phyloP scores from a whole-genome alignment of 2,113 vertebrate species.

The Centropus unirufus region DNA sequence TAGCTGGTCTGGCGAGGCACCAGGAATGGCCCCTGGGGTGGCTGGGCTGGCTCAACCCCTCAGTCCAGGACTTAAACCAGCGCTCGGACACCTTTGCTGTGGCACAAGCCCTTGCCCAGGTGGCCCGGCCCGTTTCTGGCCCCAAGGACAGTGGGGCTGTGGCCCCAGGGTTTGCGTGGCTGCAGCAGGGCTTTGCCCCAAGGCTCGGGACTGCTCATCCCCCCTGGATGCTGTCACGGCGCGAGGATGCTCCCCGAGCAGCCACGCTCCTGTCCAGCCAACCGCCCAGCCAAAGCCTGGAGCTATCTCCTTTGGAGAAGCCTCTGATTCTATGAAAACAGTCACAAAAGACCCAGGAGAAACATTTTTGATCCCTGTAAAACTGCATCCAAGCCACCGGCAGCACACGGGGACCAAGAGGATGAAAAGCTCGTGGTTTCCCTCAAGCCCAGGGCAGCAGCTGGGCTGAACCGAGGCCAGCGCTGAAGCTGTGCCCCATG shows the following conservation, averaged over 20 bases:
- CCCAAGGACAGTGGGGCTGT: not conserved
- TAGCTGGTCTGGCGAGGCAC: not conserved
- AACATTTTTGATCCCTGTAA: not conserved
- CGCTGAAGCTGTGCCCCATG: rapidly evolving
- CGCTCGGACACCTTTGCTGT: rapidly evolving
- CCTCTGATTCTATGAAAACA: not conserved
- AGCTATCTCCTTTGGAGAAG: not conserved
- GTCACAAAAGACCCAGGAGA: not conserved
- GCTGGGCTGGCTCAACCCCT: not conserved
- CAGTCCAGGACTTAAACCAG: not conserved
- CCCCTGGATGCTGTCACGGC: not conserved
- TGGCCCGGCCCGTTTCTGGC: not conserved
- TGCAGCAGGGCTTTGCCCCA: not conserved
- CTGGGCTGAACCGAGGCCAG: not conserved
- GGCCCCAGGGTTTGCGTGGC: not conserved
- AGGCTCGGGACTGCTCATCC: not conserved
- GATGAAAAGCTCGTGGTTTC: not conserved
- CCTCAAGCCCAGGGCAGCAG: not conserved
- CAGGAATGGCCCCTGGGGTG: not conserved
- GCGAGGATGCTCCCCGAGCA: not conserved
- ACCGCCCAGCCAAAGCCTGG: not conserved
- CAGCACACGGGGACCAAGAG: not conserved
- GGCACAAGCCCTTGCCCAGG: not conserved
- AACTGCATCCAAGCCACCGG: not conserved
- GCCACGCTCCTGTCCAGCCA: not conserved